Conservation (phyloP, 1,140 invertebrate species). For the Hypsibius dujardini region DNA sequence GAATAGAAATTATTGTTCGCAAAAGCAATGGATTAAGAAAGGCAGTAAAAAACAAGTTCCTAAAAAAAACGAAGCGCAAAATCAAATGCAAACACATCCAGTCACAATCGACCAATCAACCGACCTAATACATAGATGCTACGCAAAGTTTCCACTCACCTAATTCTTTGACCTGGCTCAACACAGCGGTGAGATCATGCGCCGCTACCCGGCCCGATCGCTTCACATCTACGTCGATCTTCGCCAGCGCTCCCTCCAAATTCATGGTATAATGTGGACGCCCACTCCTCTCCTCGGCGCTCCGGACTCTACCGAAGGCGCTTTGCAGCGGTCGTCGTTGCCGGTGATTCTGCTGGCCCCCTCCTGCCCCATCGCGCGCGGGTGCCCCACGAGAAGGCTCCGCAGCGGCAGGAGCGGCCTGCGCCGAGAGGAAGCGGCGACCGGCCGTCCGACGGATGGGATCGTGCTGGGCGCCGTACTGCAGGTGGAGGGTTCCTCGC, state of each 20-base stretch:
- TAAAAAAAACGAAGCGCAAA: no score
- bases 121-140: no score
- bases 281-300: no score
- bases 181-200: not conserved
- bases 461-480: not conserved
- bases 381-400: not conserved
- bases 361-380: not conserved
- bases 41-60: no score
- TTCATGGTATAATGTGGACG: not conserved
- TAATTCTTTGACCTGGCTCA: no score
- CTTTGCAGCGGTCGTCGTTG: not conserved
- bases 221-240: constrained; percentile 2
- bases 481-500: no score
- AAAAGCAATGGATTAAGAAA: no score
- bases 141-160: no score
- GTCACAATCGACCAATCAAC: no score
- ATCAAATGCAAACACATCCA: no score
- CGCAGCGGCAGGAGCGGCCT: not conserved
- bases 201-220: not conserved
- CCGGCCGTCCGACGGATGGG: not conserved
- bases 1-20: no score
- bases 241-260: not conserved
- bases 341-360: not conserved
- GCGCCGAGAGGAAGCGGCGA: not conserved
- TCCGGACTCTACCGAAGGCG: not conserved